Percentiles rank a stretch among this genome's conserved stretches.
These are phyloP conservation scores for Phortica variegata DNA, from an alignment of 1,140 invertebrate species.

Conservation along the genomic window DNA sequence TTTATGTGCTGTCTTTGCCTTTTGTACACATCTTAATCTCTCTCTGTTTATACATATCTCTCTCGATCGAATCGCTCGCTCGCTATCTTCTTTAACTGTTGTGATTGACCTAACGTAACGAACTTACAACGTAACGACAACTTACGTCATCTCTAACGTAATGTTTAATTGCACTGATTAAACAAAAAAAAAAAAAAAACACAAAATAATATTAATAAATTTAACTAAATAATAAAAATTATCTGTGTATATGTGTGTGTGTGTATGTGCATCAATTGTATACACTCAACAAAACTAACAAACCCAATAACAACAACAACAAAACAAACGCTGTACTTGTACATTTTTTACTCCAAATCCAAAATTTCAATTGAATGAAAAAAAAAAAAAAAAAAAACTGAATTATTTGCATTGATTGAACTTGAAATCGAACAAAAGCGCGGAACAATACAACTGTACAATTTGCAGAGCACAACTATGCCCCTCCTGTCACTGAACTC, in stretches of 20 bases:
- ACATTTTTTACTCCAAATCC: slow-evolving; percentile 17
- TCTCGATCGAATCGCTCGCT: no score
- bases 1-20: slow-evolving; percentile 36
- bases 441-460: slow-evolving; percentile 58
- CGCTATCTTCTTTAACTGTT: slow-evolving; percentile 5
- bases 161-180: no score
- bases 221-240: not conserved
- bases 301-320: slow-evolving; percentile 11
- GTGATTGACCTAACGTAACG: no score
- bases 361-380: slow-evolving; percentile 22
- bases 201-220: not conserved
- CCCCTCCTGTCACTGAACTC: slow-evolving; percentile 63
- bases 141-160: no score
- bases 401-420: slow-evolving; percentile 21
- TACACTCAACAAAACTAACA: slow-evolving; percentile 1
- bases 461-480: slow-evolving; percentile 66
- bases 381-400: slow-evolving; percentile 8
- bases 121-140: no score
- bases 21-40: slow-evolving; percentile 26
- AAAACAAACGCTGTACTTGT: slow-evolving; percentile 19
- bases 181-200: slow-evolving; percentile 6
- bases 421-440: slow-evolving; percentile 37
- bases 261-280: slow-evolving; percentile 16
- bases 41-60: slow-evolving; percentile 18
- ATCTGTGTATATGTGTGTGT: slow-evolving; percentile 28